phyloP scores from a whole-genome alignment of 2,888 invertebrate species.

The Meandrusa payeni region DNA sequence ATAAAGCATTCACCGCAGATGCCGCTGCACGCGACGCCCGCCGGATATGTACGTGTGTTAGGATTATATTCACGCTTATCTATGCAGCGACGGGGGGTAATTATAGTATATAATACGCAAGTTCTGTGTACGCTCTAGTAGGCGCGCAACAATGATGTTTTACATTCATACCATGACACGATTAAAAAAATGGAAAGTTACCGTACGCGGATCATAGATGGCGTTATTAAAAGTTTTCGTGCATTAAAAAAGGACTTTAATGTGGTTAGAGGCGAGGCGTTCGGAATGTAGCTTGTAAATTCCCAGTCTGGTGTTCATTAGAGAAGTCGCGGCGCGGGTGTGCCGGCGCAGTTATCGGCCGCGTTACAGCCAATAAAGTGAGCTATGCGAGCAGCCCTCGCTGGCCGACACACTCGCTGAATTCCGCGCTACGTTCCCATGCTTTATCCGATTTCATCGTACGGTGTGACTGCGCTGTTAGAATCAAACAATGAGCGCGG shows the following conservation, averaged over 20 bases:
- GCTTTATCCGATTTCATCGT: constrained; percentile 77
- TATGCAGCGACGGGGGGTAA: constrained; percentile 19
- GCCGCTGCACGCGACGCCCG: constrained; percentile 43
- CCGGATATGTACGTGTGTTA: constrained; percentile 30
- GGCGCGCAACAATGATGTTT: constrained; percentile 4
- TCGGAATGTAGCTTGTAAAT: constrained; percentile 56
- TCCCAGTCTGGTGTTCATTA: constrained; percentile 55
- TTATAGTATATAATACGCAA: constrained; percentile 13
- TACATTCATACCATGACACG: constrained; percentile 13
- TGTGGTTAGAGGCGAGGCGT: constrained; percentile 32
- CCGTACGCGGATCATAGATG: neutral
- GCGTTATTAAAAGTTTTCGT: constrained; percentile 6
- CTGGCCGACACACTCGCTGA: constrained; percentile 55
- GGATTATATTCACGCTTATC: constrained; percentile 21
- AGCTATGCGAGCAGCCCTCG: constrained; percentile 72
- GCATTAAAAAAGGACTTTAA: constrained; percentile 4
- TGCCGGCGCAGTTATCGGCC: constrained; percentile 47
- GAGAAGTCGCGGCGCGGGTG: constrained; percentile 41
- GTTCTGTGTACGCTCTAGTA: constrained; percentile 16
- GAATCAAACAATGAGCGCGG: constrained; percentile 67
- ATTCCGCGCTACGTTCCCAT: constrained; percentile 74
- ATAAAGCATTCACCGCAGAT: constrained; percentile 72
- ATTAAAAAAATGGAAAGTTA: neutral
- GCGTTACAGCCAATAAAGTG: constrained; percentile 75
- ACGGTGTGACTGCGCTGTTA: constrained; percentile 61